Base-by-base conservation (phyloP, 2,888 invertebrate genomes). In the Philaethria dido region DNA sequence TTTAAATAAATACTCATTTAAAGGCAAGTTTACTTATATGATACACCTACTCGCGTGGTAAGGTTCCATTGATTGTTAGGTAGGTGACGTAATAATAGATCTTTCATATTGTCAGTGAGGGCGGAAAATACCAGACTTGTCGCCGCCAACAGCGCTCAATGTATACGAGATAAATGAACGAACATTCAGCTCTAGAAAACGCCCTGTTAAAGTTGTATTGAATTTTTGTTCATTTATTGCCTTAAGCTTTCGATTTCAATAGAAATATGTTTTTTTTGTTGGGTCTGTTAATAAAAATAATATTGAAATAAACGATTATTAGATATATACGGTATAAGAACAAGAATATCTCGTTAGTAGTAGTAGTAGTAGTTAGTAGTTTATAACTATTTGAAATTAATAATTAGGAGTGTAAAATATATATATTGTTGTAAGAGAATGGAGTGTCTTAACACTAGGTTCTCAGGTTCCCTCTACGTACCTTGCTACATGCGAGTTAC, bases 91-190 rank as follows among this genome's bases (percentile, higher is more conserved):
- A 63, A 48, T 69, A 59, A 60, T 39, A 64, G 66, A 61, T 42
- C 42, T 64, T 55, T 62, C 59, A 64, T 48, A 39, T 62, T 64
- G 45, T 20, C 18, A 42, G 22, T 33, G 47, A 64, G 64, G 66
- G 62, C 70, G 72, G 69, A 72, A 70, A 72, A 66, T 68, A 69
- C 73, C 73, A 80, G 83, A 78, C 80, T 73, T 71, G 77, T 74
- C 78, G 79, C 69, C 81, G 80, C 76, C 77, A 57, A 57, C 42
- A 42, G 8, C 16, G 16, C 50, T 18, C 44, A 36, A 50, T 67
- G 44, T 59, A 50, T 14, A n/a, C 8, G 36, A 54, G 36, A 22
- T 33, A 54, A 65, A 60, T 66, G 36, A 63, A 66, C 42, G 60
- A 44, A 64, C 11, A 52, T 22, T 45, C 22, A 39, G 22, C 45